Evolutionary conservation across 2,113 vertebrate species (phyloP).

Genomic region (Takifugu flavidus): DNA sequence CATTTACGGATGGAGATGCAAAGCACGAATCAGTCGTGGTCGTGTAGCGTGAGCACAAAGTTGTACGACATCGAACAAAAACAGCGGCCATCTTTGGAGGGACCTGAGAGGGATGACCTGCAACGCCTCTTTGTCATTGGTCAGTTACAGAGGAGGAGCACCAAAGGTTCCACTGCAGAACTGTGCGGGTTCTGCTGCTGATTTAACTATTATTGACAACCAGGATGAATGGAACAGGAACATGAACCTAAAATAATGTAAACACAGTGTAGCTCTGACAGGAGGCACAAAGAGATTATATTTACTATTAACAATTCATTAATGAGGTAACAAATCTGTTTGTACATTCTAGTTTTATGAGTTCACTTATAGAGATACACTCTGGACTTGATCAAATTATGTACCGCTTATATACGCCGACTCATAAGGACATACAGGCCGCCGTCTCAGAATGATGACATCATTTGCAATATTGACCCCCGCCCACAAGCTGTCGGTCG

Average conservation of each 20-base stretch:
- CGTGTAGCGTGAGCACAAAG: slow-evolving; percentile 3
- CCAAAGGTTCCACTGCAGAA: slow-evolving; percentile 34
- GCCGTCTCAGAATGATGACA: too few species aligned
- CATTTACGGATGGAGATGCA: slow-evolving; percentile 32
- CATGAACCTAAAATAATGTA: slow-evolving; percentile 24
- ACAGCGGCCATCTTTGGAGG: slow-evolving; percentile 36
- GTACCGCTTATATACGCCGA: too few species aligned
- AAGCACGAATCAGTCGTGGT: slow-evolving; percentile 7
- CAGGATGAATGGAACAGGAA: slow-evolving; percentile 6
- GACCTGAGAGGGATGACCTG: slow-evolving; percentile 75
- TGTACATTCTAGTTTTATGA: slow-evolving; percentile 50
- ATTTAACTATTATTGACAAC: slow-evolving; percentile 15
- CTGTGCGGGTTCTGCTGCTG: slow-evolving; percentile 25
- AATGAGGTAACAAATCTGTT: slow-evolving; percentile 22
- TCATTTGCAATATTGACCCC: too few species aligned
- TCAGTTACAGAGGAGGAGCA: slow-evolving; percentile 43
- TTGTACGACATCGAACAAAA: slow-evolving; percentile 45
- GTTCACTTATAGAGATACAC: slow-evolving; percentile 11
- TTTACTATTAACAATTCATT: slow-evolving; percentile 25
- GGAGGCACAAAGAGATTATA: slow-evolving; percentile 18
- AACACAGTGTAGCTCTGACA: slow-evolving; percentile 50
- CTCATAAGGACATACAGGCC: too few species aligned
- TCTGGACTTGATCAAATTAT: slow-evolving; percentile 4
- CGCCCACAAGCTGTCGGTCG: too few species aligned
- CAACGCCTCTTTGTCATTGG: slow-evolving; percentile 68